phyloP scores from a whole-genome alignment of 2,797 vertebrate species.

The Myotis myotis region DNA sequence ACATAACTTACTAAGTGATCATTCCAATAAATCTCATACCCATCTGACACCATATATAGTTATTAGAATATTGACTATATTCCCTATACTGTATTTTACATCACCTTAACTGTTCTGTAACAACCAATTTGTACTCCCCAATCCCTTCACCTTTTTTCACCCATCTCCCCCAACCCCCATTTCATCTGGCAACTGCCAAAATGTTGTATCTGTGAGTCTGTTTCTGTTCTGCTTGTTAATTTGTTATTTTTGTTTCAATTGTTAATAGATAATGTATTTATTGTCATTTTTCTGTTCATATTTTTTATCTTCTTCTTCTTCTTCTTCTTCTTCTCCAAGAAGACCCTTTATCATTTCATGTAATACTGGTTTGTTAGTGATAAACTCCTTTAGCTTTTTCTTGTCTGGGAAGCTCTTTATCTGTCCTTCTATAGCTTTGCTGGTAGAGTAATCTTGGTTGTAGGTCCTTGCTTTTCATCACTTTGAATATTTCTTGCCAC shows the following conservation, averaged over 20 bases:
- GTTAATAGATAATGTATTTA: neutral
- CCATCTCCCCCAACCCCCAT: neutral
- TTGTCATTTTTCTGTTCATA: neutral
- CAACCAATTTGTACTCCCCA: neutral
- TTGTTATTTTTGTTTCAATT: neutral
- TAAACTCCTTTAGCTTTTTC: neutral
- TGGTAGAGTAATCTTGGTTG: neutral
- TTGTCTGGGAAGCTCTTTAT: neutral
- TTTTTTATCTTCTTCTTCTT: neutral
- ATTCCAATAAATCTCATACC: neutral
- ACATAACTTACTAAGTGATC: neutral
- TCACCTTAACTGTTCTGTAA: neutral
- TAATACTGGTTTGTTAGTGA: neutral
- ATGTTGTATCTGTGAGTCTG: neutral
- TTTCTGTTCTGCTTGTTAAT: neutral
- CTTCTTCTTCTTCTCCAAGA: neutral
- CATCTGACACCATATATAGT: neutral
- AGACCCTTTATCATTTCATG: neutral
- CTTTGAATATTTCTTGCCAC: neutral
- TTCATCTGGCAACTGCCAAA: neutral
- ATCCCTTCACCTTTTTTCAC: neutral
- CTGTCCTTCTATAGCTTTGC: neutral
- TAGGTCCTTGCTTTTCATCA: neutral
- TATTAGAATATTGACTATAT: neutral
- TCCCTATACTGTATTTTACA: neutral